Percentiles rank a stretch among this genome's conserved stretches.
phyloP scores from a whole-genome alignment of 2,797 vertebrate species.

The Masticophis lateralis region DNA sequence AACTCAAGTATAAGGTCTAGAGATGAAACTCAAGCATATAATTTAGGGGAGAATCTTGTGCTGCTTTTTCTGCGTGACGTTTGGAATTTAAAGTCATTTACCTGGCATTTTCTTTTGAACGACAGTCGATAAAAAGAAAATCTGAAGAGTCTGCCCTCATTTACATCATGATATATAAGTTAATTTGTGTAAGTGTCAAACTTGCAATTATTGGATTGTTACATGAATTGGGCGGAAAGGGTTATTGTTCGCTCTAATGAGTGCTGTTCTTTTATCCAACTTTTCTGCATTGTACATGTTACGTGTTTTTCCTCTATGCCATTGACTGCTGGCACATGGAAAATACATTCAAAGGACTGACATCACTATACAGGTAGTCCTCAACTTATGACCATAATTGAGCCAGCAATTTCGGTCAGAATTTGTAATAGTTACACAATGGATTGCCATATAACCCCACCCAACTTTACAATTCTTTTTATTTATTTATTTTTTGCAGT shows the following conservation, averaged over 20 bases:
- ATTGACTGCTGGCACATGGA: not conserved
- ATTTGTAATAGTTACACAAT: not conserved
- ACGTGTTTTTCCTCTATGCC: not conserved
- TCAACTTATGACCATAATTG: not conserved
- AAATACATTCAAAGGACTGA: not conserved
- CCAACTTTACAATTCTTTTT: not conserved
- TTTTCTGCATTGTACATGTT: not conserved
- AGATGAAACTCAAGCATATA: conserved; percentile 51
- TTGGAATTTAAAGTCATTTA: conserved; percentile 46
- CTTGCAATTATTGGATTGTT: conserved; percentile 8
- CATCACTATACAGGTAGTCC: not conserved
- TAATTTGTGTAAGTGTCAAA: conserved; percentile 22
- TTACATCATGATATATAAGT: conserved; percentile 19
- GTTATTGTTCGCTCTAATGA: not conserved
- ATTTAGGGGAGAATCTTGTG: conserved; percentile 64
- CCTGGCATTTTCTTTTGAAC: conserved; percentile 66
- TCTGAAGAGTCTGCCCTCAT: conserved; percentile 12
- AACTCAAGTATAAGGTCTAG: conserved; percentile 66
- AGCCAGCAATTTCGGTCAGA: not conserved
- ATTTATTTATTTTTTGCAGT: not conserved
- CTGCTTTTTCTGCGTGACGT: conserved; percentile 57
- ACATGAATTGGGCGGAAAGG: not conserved
- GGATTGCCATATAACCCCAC: no score
- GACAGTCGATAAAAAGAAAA: conserved; percentile 23
- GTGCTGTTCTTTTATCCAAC: not conserved